phyloP scores from a whole-genome alignment of 2,797 vertebrate species.

The Pseudomugil gertrudae region DNA sequence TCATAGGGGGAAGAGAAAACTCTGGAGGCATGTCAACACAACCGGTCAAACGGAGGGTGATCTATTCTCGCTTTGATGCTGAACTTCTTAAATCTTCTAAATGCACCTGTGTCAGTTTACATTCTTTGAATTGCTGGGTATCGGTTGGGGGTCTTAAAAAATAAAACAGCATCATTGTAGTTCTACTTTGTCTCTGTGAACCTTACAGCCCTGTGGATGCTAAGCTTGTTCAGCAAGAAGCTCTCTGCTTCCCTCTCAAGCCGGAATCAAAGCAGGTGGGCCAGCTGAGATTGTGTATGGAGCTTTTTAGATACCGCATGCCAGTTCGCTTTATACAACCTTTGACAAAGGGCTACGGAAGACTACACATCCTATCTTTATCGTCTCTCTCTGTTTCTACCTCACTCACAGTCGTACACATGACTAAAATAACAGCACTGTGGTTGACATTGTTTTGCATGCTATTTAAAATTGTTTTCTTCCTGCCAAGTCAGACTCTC shows the following conservation, averaged over 20 bases:
- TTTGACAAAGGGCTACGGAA: conserved; percentile 51
- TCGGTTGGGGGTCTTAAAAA: conserved; percentile 4
- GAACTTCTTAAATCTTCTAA: conserved; percentile 25
- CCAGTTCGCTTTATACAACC: conserved; percentile 45
- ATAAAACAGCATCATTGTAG: conserved; percentile 19
- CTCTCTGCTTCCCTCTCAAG: conserved; percentile 55
- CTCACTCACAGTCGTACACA: background rate
- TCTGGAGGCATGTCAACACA: conserved; percentile 5
- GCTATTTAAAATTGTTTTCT: conserved; percentile 58
- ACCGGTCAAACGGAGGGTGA: background rate
- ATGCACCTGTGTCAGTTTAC: conserved; percentile 8
- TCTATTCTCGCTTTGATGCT: conserved; percentile 22
- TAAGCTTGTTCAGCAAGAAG: conserved; percentile 45
- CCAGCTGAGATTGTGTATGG: conserved; percentile 54
- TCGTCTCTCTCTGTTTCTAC: background rate
- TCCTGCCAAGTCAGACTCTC: conserved; percentile 45
- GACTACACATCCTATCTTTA: conserved; percentile 19
- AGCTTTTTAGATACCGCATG: conserved; percentile 67
- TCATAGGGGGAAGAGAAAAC: conserved; percentile 11
- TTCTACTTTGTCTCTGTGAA: conserved; percentile 39
- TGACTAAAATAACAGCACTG: conserved; percentile 29
- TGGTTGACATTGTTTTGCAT: conserved; percentile 54
- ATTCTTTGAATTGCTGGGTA: conserved; percentile 3
- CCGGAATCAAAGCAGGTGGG: conserved; percentile 71
- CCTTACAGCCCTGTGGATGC: conserved; percentile 35